phyloP scores from a whole-genome alignment of 2,888 invertebrate genomes.

The Cordilura impudica region DNA sequence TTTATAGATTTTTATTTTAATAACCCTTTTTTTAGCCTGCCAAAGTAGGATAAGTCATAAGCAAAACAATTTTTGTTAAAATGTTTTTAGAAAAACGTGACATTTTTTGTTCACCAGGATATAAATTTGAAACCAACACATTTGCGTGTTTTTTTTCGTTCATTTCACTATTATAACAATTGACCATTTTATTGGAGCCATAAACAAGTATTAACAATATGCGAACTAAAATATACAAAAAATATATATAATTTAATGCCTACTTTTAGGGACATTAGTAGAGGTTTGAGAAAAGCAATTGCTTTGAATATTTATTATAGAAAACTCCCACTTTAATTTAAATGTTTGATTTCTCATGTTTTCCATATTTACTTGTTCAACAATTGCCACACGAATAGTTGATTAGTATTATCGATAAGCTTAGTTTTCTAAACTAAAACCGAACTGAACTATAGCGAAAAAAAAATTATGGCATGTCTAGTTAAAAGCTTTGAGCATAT shows the following conservation, averaged over 20 bases:
- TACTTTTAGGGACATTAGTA: not conserved
- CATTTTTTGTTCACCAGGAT: slow-evolving; percentile 42
- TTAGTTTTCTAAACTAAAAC: slow-evolving; percentile 10
- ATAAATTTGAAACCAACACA: slow-evolving; percentile 57
- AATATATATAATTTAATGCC: not conserved
- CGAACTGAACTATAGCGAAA: slow-evolving; percentile 2
- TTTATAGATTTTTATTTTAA: slow-evolving; percentile 56
- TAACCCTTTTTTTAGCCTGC: slow-evolving; percentile 48
- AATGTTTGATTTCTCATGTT: slow-evolving; percentile 57
- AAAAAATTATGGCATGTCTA: slow-evolving; percentile 53
- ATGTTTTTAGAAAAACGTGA: slow-evolving; percentile 35
- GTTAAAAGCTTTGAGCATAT: slow-evolving; percentile 33
- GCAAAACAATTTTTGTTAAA: slow-evolving; percentile 18
- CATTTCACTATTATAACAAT: slow-evolving; percentile 60
- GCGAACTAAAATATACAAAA: slow-evolving; percentile 16
- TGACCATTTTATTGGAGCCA: slow-evolving; percentile 65
- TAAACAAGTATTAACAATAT: slow-evolving; percentile 55
- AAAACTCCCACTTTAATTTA: slow-evolving; percentile 58
- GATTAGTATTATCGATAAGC: slow-evolving; percentile 61
- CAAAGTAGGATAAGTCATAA: not conserved
- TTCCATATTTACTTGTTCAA: slow-evolving; percentile 3
- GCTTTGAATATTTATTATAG: slow-evolving; percentile 61
- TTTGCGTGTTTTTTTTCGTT: slow-evolving; percentile 54
- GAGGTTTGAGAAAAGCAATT: slow-evolving; percentile 44
- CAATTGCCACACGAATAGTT: slow-evolving; percentile 51